Conservation (phyloP, 2,888 invertebrate genomes). For the Zele albiditarsus region DNA sequence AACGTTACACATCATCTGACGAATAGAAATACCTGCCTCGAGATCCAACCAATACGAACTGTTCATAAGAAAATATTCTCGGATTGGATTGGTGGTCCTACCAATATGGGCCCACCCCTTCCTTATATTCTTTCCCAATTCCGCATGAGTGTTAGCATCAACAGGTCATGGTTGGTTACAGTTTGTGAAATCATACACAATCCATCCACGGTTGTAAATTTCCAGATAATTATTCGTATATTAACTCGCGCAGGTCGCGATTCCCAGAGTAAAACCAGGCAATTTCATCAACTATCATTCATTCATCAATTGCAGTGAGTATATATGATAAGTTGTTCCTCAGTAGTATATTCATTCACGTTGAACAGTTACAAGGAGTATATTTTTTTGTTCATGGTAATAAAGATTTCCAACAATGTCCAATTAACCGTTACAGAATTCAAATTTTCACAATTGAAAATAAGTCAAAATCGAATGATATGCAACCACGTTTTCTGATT, state of each 20-base stretch:
- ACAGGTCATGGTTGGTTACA: not conserved
- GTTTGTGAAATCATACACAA: not conserved
- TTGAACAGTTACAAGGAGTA: too few relatives aligned
- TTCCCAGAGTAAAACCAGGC: not conserved
- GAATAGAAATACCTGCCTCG: not conserved
- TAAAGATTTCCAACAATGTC: not conserved
- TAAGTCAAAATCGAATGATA: not conserved
- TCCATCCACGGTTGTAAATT: not conserved
- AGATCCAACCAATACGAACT: not conserved
- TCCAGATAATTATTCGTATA: not conserved
- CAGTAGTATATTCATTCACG: not conserved
- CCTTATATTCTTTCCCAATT: not conserved
- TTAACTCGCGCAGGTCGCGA: not conserved
- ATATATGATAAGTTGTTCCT: not conserved
- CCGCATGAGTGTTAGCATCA: not conserved
- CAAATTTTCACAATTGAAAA: not conserved
- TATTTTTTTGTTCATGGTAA: not conserved
- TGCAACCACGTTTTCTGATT: not conserved
- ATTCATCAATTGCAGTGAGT: constrained; percentile 13
- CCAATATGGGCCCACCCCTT: not conserved
- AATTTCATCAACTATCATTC: not conserved
- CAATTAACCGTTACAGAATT: constrained; percentile 19
- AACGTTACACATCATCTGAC: constrained; percentile 1
- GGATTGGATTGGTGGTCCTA: not conserved
- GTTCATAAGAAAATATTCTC: too few relatives aligned